A percentile compares a stretch with the other conserved stretches of the same genome.
phyloP scores from a whole-genome alignment of 2,888 invertebrate genomes.

The Drosophila paracracens region DNA sequence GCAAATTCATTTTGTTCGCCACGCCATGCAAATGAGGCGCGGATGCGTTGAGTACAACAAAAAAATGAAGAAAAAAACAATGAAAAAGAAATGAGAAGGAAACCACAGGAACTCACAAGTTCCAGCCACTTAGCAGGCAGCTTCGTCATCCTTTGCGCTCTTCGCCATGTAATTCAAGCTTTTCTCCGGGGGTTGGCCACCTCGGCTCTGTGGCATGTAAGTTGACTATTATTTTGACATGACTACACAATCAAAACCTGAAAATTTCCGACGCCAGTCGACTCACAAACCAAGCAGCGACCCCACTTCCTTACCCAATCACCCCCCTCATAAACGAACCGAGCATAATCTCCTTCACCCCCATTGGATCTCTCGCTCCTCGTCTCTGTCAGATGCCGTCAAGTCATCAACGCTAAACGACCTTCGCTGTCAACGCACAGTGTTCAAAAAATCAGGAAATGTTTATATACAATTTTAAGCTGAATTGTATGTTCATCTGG shows the following conservation, averaged over 20 bases:
- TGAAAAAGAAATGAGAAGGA: constrained; percentile 20
- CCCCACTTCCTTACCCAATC: not conserved
- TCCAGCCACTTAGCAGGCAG: constrained; percentile 76
- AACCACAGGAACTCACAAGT: constrained; percentile 76
- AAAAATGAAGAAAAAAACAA: constrained; percentile 24
- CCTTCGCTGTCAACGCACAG: constrained; percentile 76
- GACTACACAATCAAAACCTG: constrained; percentile 82
- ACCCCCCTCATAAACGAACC: constrained; percentile 21
- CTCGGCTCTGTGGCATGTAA: constrained; percentile 80
- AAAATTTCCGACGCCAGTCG: constrained; percentile 73
- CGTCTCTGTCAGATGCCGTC: constrained; percentile 63
- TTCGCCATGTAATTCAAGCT: constrained; percentile 58
- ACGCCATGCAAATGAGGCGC: constrained; percentile 69
- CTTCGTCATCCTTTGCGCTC: constrained; percentile 48
- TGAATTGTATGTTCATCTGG: not conserved
- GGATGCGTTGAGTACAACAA: constrained; percentile 11
- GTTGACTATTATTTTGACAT: constrained; percentile 83
- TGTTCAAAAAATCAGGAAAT: constrained; percentile 28
- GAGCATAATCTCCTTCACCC: constrained; percentile 54
- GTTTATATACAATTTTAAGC: not conserved
- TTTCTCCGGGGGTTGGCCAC: constrained; percentile 47
- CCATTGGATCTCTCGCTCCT: constrained; percentile 36
- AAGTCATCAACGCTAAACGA: constrained; percentile 78
- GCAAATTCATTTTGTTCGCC: constrained; percentile 69
- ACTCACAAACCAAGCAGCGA: constrained; percentile 16